Conservation (phyloP, 64 coral and sea anemone species). For the Platygyra sinensis region DNA sequence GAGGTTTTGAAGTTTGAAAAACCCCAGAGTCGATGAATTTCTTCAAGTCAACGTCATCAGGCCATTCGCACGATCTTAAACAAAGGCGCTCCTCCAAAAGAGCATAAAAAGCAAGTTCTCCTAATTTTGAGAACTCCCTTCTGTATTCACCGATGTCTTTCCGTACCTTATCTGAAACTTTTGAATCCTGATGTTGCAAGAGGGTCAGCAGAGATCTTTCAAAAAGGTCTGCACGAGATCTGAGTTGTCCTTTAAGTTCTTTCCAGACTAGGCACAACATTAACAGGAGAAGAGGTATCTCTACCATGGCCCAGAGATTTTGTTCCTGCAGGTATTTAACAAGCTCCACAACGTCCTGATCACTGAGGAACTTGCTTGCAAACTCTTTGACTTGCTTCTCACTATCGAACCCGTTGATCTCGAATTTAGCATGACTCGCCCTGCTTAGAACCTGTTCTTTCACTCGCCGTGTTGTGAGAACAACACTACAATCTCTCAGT, state of each 20-base stretch:
- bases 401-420: too few species aligned
- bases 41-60: neutral
- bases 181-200: too few species aligned
- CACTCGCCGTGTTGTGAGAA: constrained; percentile 36
- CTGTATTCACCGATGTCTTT: constrained; percentile 1
- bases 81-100: constrained; percentile 19
- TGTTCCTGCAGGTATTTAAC: too few species aligned
- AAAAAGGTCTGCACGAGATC: too few species aligned
- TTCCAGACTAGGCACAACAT: too few species aligned
- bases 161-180: constrained; percentile 30
- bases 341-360: too few species aligned
- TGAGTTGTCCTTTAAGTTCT: too few species aligned
- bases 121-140: constrained; percentile 8
- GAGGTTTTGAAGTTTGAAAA: constrained; percentile 40
- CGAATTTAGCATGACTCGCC: constrained; percentile 3
- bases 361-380: too few species aligned
- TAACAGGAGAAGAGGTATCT: too few species aligned
- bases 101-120: constrained; percentile 46
- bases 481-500: constrained; percentile 22
- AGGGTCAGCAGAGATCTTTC: too few species aligned
- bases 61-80: neutral
- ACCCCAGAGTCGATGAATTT: constrained; percentile 28
- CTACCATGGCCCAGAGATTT: too few species aligned
- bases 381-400: too few species aligned
- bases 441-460: constrained; percentile 13